Conservation (phyloP, 1,140 invertebrate genomes). For the Leucophenga varia region DNA sequence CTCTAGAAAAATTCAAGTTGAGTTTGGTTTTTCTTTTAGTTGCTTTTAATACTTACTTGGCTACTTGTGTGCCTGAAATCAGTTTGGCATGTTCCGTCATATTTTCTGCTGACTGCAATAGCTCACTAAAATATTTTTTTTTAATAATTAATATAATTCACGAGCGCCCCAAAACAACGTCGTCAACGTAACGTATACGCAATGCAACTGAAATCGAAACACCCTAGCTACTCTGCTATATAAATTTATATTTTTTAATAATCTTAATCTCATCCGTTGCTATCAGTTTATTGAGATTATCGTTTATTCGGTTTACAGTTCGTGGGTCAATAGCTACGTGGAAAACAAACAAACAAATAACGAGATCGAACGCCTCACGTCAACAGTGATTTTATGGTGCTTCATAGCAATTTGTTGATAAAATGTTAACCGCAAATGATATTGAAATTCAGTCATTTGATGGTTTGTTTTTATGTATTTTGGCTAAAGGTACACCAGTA, state of each 20-base stretch:
- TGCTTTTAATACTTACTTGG: slow-evolving; percentile 53
- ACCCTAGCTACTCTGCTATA: no score
- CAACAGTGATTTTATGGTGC: slow-evolving; percentile 35
- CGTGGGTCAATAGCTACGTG: slow-evolving; percentile 24
- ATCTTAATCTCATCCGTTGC: no score
- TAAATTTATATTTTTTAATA: no score
- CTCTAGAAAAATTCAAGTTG: slow-evolving; percentile 63
- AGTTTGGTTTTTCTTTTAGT: not conserved
- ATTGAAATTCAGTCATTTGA: no score
- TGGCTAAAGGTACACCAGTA: no score
- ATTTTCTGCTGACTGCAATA: slow-evolving; percentile 14
- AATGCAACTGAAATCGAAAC: slow-evolving; percentile 48
- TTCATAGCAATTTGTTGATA: no score
- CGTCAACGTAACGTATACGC: slow-evolving; percentile 30
- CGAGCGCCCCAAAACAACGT: slow-evolving; percentile 15
- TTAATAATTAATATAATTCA: no score
- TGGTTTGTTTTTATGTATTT: no score
- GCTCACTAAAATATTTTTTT: slow-evolving; percentile 28
- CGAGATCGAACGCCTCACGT: slow-evolving; percentile 7
- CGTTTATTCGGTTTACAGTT: slow-evolving; percentile 37
- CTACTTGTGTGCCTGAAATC: slow-evolving; percentile 64
- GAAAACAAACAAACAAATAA: slow-evolving; percentile 9
- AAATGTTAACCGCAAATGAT: no score
- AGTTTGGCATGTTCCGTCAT: slow-evolving; percentile 58
- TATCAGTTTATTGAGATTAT: slow-evolving; percentile 23